Evolutionary conservation across 1,140 invertebrate genomes (phyloP).

Genomic region (Ganaspis sp.): DNA sequence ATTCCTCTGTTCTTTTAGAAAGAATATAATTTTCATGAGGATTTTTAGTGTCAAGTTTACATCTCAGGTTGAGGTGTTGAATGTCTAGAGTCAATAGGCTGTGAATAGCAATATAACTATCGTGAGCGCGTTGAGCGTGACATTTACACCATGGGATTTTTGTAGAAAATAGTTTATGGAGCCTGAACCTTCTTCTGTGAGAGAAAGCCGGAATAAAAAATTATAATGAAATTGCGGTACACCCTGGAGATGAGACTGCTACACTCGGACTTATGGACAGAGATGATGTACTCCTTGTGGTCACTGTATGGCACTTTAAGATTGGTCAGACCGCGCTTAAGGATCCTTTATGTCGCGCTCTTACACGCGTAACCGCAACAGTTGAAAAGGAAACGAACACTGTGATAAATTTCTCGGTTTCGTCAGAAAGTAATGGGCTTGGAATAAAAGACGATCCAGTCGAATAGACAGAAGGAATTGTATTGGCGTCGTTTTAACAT

Average conservation of each 20-base stretch:
- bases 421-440: slow-evolving; percentile 31
- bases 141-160: slow-evolving; percentile 15
- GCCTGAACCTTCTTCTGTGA: background rate
- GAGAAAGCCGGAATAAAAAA: slow-evolving; percentile 4
- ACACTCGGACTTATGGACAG: slow-evolving; percentile 32
- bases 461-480: background rate
- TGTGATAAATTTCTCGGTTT: slow-evolving; percentile 46
- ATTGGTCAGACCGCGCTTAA: slow-evolving; percentile 59
- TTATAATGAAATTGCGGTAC: slow-evolving; percentile 31
- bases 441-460: slow-evolving; percentile 12
- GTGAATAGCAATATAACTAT: slow-evolving; percentile 3
- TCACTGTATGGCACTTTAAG: slow-evolving; percentile 51
- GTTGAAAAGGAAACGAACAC: slow-evolving; percentile 38
- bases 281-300: slow-evolving; percentile 62
- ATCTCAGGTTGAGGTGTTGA: background rate
- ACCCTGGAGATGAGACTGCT: slow-evolving; percentile 25
- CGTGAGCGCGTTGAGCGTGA: background rate
- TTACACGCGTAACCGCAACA: slow-evolving; percentile 61
- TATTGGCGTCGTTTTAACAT: too few species aligned
- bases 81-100: background rate
- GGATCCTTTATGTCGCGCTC: slow-evolving; percentile 59
- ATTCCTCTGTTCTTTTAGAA: background rate
- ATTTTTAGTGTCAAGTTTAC: slow-evolving; percentile 10
- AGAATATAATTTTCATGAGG: background rate
- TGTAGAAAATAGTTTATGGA: slow-evolving; percentile 11